Percentiles rank a stretch among this genome's conserved stretches.
Conservation (phyloP, 2,113 vertebrate genomes). For the Noturus placidus region DNA sequence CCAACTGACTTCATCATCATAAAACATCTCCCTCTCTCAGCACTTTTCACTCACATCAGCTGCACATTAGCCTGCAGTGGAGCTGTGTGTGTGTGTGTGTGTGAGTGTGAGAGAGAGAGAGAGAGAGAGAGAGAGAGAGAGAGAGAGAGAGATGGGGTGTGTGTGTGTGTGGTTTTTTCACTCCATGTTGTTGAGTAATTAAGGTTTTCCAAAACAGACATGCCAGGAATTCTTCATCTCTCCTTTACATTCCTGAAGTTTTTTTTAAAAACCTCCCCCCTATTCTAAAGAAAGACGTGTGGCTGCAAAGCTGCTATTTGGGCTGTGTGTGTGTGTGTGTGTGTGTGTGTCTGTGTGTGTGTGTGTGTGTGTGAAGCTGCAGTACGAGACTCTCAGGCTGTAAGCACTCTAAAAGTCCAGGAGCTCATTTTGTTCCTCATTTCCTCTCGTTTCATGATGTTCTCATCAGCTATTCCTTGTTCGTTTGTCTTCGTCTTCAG, state of each 20-base stretch:
- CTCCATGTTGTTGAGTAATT: constrained; percentile 65
- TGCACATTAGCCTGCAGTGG: constrained; percentile 2
- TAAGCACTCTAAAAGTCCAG: background rate
- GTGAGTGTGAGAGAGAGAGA: background rate
- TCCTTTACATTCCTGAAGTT: constrained; percentile 45
- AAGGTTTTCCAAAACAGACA: constrained; percentile 53
- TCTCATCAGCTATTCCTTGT: background rate
- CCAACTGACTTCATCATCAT: constrained; percentile 16
- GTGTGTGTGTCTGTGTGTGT: background rate
- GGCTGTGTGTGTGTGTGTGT: background rate
- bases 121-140: background rate
- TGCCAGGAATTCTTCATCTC: constrained; percentile 51
- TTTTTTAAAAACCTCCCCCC: background rate
- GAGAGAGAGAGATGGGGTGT: background rate
- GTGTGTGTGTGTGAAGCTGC: background rate
- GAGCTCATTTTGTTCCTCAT: background rate
- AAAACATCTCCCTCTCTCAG: constrained; percentile 34
- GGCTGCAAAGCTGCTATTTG: constrained; percentile 10
- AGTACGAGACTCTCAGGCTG: background rate
- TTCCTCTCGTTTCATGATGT: background rate
- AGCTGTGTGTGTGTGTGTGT: constrained; percentile 2
- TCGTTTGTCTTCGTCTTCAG: background rate
- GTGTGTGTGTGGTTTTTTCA: constrained; percentile 45
- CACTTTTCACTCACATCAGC: constrained; percentile 42
- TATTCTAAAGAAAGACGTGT: constrained; percentile 22